Evolutionary conservation across 2,113 vertebrate species (phyloP), one percentile per base, ranked within the genome.

Genomic region (Xenopus laevis): DNA sequence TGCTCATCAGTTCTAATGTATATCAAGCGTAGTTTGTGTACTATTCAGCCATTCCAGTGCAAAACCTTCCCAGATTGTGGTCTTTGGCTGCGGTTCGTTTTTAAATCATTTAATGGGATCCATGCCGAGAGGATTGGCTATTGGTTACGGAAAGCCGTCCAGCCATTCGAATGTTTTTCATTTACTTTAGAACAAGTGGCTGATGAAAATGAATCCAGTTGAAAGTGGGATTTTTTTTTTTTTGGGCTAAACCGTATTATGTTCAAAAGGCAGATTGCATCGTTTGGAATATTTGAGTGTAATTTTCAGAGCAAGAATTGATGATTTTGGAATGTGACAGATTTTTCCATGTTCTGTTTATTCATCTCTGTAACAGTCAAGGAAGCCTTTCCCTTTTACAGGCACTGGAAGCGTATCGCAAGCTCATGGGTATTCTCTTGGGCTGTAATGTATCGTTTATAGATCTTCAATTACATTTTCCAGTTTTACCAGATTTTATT

Each of bases 241-340:
- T 69, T 40, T 77, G 74, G 67, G 74, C 74, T 70, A 64, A 77
- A 77, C 74, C 60, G 27, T 70, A 77, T 77, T 77, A 70, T 70
- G 74, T 77, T 77, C 70, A 70, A 70, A 70, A 60, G 53, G 57
- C 47, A 70, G 59, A 77, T 70, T 13, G 33, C 73, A 57, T 57
- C 21, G 18, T 57, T 68, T 77, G 73, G 58, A 70, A 77, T 77
- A 77, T 70, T 64, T 70, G 61, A 55, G 66, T 70, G 18, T 69
- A 77, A 77, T 77, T 74, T 77, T 59, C 74, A 77, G 59, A 55
- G 30, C 33, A 70, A 64, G 59, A 70, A 70, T 77, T 77, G 74
- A 75, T 75, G 69, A 72, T 72, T 68, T 68, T 72, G 76, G 70
- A 68, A 78, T 72, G 66, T 68, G 71, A 74, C 71, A 65, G 55